A percentile compares a stretch with the other conserved stretches of the same genome.
These are phyloP conservation scores for Butorides virescens DNA, from an alignment of 2,113 vertebrate species.

Conservation along the genomic window DNA sequence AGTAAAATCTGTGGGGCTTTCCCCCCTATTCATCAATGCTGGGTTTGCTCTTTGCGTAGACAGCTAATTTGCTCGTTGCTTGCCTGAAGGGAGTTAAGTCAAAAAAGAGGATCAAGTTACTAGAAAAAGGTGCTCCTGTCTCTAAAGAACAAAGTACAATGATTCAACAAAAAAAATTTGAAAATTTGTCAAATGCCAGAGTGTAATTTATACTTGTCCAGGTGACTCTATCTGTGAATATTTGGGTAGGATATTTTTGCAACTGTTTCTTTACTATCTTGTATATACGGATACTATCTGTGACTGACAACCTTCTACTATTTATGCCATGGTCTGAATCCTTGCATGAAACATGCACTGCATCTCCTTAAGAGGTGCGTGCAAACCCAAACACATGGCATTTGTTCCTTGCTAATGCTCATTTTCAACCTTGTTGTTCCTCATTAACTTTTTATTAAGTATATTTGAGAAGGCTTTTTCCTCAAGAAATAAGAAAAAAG, in stretches of 20 bases:
- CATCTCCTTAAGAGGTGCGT: background rate
- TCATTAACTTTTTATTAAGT: slow-evolving; percentile 34
- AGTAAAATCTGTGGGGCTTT: slow-evolving; percentile 35
- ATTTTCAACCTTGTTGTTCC: slow-evolving; percentile 4
- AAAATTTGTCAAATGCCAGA: slow-evolving; percentile 1
- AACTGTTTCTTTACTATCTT: background rate
- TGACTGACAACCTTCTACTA: background rate
- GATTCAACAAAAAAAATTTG: background rate
- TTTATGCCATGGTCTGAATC: slow-evolving; percentile 10
- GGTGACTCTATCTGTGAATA: background rate
- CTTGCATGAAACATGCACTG: background rate
- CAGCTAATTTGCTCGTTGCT: slow-evolving; percentile 55
- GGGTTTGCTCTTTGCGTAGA: slow-evolving; percentile 44
- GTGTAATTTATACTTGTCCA: background rate
- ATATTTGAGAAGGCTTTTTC: slow-evolving; percentile 21
- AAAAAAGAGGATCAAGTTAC: slow-evolving; percentile 41
- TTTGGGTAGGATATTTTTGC: slow-evolving; percentile 15
- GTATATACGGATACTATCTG: background rate
- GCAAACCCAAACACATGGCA: background rate
- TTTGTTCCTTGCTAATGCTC: background rate
- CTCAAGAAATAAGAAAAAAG: background rate
- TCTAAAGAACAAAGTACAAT: slow-evolving; percentile 51
- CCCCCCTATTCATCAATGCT: slow-evolving; percentile 30
- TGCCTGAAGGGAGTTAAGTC: slow-evolving; percentile 52
- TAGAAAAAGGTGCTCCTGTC: slow-evolving; percentile 49